Conservation (phyloP, 1,140 invertebrate species). For the Listronotus bonariensis region DNA sequence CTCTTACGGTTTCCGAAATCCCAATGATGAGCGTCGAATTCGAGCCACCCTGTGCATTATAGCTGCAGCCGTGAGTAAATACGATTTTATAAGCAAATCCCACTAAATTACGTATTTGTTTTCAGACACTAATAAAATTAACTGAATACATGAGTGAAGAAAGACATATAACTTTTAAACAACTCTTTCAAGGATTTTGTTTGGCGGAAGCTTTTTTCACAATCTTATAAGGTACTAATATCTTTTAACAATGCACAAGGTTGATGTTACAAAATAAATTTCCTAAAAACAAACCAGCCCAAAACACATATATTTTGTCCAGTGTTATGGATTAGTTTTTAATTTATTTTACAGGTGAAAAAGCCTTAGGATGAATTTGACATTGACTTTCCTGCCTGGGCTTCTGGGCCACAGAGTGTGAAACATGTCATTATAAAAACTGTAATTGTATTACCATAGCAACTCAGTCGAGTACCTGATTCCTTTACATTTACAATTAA, state of each 20-base stretch:
- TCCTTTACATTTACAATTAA: neutral
- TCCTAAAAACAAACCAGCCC: too few relatives aligned
- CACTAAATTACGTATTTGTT: too few relatives aligned
- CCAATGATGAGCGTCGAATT: too few relatives aligned
- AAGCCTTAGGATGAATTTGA: constrained; percentile 5
- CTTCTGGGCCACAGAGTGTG: neutral
- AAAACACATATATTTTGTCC: too few relatives aligned
- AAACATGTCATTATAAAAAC: neutral
- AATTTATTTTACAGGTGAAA: neutral
- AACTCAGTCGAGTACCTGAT: neutral
- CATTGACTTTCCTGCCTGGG: neutral
- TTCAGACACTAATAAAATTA: neutral
- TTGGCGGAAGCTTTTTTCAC: constrained; percentile 1
- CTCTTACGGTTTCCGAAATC: too few relatives aligned
- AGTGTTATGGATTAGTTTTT: neutral
- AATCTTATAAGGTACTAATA: constrained; percentile 3
- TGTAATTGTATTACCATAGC: neutral
- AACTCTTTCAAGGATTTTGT: neutral
- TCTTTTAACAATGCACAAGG: too few relatives aligned
- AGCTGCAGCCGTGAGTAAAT: too few relatives aligned
- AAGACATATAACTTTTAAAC: neutral
- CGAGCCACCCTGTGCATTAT: too few relatives aligned
- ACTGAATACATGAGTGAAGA: constrained; percentile 3
- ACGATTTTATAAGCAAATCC: too few relatives aligned
- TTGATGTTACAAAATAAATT: too few relatives aligned